Evolutionary conservation across 2,113 vertebrate species (phyloP), one percentile per base, ranked within the genome.

Genomic region (Bagarius yarrelli): DNA sequence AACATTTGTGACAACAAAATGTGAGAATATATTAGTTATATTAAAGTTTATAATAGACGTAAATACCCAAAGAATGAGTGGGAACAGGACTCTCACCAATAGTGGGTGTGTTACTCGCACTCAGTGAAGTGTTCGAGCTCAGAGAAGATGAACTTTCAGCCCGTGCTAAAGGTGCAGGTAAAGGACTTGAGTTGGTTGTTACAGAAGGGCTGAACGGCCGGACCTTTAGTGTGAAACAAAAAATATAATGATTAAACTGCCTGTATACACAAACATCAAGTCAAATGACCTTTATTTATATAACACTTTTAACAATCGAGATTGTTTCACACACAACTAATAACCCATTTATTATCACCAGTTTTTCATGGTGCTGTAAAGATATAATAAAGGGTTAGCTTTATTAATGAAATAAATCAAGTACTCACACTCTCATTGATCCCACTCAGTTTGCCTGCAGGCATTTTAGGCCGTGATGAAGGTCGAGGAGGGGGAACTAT

Each of bases 141-240:
- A 99, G 93, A 32, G 98, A 99, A 25, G 97, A 99, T 71, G 96
- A 95, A 88, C 98, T 99, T 90, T 99, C 98, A 2, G 96, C 96
- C 47, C 95, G 93, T 82, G 97, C 97, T 84, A 99, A 91, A 0
- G 97, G 97, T 19, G 95, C 96, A 1, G 95, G 95, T 79, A 96
- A 94, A 56, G 96, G 96, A 87, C 96, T 98, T 85, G 95, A 94
- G 57, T 90, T 96, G 36, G 94, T 91, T 36, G 90, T 90, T 88
- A 96, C 85, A 9, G 95, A 94, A 84, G 97, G 96, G 86, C 96
- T 98, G 89, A 99, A 99, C 2, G 96, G 96, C 83, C 96, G 94
- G 59, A 77, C 76, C 86, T 83, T 44, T 32, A 32, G 30, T 3
- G 8, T 5, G 18, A 27, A 71, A 44, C 53, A 18, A 30, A 76